phyloP scores from a whole-genome alignment of 1,140 invertebrate species.

The Caenorhabditis latens region DNA sequence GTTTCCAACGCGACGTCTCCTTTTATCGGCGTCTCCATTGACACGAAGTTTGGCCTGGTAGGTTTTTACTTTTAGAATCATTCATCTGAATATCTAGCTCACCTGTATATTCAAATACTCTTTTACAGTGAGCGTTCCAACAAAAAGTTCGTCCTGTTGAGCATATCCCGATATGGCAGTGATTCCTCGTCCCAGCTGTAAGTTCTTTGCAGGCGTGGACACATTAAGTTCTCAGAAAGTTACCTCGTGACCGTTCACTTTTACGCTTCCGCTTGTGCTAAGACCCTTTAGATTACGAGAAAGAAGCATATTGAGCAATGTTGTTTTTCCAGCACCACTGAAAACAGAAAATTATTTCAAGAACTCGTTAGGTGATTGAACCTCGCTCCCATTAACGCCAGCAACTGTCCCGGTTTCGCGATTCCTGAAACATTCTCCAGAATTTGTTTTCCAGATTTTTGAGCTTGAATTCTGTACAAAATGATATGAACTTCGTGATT shows the following conservation, averaged over 20 bases:
- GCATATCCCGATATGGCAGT: conserved; percentile 80
- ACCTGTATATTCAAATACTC: conserved; percentile 80
- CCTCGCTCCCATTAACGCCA: conserved; percentile 78
- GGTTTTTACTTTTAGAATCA: too few species aligned
- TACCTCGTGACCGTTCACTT: conserved; percentile 73
- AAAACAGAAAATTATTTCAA: conserved; percentile 48
- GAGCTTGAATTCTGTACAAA: conserved; percentile 29
- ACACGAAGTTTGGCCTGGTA: conserved; percentile 35
- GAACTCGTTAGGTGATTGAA: conserved; percentile 31
- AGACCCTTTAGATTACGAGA: conserved; percentile 74
- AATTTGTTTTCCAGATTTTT: conserved; percentile 43
- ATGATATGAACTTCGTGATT: background rate
- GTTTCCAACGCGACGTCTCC: conserved; percentile 53
- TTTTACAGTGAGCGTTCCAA: conserved; percentile 80
- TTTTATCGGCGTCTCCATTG: conserved; percentile 24
- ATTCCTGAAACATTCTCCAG: conserved; percentile 59
- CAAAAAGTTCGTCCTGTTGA: conserved; percentile 81
- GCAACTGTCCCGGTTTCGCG: conserved; percentile 70
- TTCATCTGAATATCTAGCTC: too few species aligned
- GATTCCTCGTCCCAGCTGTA: conserved; percentile 74
- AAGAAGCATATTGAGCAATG: conserved; percentile 74
- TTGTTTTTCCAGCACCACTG: conserved; percentile 78
- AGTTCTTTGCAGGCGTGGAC: background rate
- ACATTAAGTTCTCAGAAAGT: background rate
- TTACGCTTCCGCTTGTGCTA: conserved; percentile 73